These are phyloP conservation scores for Leptinotarsa tumamoca DNA, from an alignment of 2,888 invertebrate species.

Conservation along the genomic window DNA sequence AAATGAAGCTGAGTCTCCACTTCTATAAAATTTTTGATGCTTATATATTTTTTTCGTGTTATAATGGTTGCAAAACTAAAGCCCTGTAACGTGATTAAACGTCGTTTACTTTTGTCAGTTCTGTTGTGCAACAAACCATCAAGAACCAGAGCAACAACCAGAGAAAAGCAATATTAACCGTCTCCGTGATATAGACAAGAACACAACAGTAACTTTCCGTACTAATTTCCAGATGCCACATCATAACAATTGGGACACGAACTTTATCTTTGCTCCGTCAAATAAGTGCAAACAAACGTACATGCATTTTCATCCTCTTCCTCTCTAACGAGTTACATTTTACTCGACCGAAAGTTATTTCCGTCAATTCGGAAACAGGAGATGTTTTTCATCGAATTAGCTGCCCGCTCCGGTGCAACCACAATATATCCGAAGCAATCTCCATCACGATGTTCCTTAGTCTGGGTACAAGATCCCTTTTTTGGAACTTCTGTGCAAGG, in stretches of 20 bases:
- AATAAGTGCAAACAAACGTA: background rate
- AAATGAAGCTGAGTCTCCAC: too few relatives aligned
- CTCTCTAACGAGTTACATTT: background rate
- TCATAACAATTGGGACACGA: background rate
- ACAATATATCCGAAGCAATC: conserved; percentile 27
- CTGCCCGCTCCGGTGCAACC: background rate
- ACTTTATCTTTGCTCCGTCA: background rate
- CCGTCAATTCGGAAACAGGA: background rate
- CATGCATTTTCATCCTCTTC: background rate
- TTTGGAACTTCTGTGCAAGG: too few relatives aligned
- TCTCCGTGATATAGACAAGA: background rate
- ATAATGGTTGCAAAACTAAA: too few relatives aligned
- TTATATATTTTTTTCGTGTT: too few relatives aligned
- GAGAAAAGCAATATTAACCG: too few relatives aligned
- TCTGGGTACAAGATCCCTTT: too few relatives aligned
- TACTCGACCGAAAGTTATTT: background rate
- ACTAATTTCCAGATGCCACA: background rate
- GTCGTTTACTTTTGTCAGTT: too few relatives aligned
- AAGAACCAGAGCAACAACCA: too few relatives aligned
- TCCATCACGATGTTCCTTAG: conserved; percentile 28
- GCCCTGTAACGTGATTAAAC: too few relatives aligned
- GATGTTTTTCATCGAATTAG: conserved; percentile 18
- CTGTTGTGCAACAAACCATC: too few relatives aligned
- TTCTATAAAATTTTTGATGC: too few relatives aligned
- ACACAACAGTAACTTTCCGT: background rate